Percentiles rank a stretch among this genome's conserved stretches.
phyloP scores from a whole-genome alignment of 2,888 invertebrate species.

The Amblyteles armatorius region DNA sequence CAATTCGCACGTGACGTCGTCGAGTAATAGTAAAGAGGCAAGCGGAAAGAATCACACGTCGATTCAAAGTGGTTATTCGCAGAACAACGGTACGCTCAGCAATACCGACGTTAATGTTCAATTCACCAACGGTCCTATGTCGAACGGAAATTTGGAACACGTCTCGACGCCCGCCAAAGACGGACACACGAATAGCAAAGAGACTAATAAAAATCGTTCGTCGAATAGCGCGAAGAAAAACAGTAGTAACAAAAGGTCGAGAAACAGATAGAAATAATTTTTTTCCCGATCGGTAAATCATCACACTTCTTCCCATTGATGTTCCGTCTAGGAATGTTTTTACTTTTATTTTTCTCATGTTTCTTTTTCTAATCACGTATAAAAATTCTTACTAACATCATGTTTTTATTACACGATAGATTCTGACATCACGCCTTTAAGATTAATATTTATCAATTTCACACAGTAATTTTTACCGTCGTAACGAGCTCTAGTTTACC shows the following conservation, averaged over 20 bases:
- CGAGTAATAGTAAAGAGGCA: constrained; percentile 82
- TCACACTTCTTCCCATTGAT: constrained; percentile 52
- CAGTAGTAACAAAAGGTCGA: constrained; percentile 92
- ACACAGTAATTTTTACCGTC: constrained; percentile 28
- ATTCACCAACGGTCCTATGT: constrained; percentile 82
- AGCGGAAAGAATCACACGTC: constrained; percentile 83
- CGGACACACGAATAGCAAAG: constrained; percentile 83
- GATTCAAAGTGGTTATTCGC: constrained; percentile 78
- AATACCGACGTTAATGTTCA: constrained; percentile 78
- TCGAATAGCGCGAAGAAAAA: constrained; percentile 88
- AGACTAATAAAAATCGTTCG: constrained; percentile 83
- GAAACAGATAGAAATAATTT: constrained; percentile 89
- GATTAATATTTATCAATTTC: constrained; percentile 5
- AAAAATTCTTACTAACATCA: constrained; percentile 25
- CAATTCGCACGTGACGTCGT: constrained; percentile 79
- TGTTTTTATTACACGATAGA: constrained; percentile 18
- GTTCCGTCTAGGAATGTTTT: constrained; percentile 27
- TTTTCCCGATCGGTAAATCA: constrained; percentile 10
- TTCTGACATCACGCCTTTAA: constrained; percentile 1
- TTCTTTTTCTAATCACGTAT: constrained; percentile 50
- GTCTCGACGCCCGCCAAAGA: constrained; percentile 87
- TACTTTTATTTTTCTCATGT: not conserved
- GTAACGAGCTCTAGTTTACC: constrained; percentile 1
- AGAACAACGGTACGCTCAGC: constrained; percentile 81
- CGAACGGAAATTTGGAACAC: constrained; percentile 88